Conservation (phyloP, 2,888 invertebrate genomes). For the Pantelozetes paolii region DNA sequence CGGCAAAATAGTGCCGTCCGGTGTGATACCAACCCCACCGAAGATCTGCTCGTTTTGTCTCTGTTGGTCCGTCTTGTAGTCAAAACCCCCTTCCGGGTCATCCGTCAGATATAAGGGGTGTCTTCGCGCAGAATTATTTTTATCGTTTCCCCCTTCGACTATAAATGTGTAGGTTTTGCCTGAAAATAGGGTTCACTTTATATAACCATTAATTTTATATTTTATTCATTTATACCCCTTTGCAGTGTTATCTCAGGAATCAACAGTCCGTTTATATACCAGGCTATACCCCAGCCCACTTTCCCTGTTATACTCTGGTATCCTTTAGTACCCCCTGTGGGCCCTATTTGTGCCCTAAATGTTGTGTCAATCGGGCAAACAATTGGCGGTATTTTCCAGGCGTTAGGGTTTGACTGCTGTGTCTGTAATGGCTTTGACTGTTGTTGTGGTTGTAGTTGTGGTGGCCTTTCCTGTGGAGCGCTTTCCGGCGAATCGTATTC, state of each 20-base stretch:
- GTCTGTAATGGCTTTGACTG: background rate
- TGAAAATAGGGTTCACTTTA: too few relatives aligned
- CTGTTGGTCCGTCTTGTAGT: conserved; percentile 74
- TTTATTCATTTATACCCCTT: conserved; percentile 61
- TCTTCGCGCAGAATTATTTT: conserved; percentile 72
- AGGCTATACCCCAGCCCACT: conserved; percentile 87
- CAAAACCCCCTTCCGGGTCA: conserved; percentile 83
- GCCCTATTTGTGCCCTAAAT: conserved; percentile 88
- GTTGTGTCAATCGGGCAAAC: conserved; percentile 86
- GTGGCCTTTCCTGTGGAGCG: background rate
- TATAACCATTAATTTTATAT: too few relatives aligned
- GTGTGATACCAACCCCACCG: conserved; percentile 70
- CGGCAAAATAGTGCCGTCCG: conserved; percentile 66
- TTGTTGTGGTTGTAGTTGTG: background rate
- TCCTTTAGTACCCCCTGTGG: conserved; percentile 77
- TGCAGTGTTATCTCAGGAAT: conserved; percentile 85
- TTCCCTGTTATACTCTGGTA: conserved; percentile 79
- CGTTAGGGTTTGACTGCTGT: conserved; percentile 56
- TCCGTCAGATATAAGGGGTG: conserved; percentile 88
- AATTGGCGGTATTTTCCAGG: conserved; percentile 82
- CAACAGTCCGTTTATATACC: conserved; percentile 84
- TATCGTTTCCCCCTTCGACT: conserved; percentile 78
- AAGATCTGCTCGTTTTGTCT: conserved; percentile 74
- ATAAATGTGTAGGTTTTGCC: conserved; percentile 63
- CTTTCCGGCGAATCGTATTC: too few relatives aligned